Evolutionary conservation across 1,140 invertebrate genomes (phyloP), one percentile per base, ranked within the genome.

Genomic region (Psilanteris sp.): DNA sequence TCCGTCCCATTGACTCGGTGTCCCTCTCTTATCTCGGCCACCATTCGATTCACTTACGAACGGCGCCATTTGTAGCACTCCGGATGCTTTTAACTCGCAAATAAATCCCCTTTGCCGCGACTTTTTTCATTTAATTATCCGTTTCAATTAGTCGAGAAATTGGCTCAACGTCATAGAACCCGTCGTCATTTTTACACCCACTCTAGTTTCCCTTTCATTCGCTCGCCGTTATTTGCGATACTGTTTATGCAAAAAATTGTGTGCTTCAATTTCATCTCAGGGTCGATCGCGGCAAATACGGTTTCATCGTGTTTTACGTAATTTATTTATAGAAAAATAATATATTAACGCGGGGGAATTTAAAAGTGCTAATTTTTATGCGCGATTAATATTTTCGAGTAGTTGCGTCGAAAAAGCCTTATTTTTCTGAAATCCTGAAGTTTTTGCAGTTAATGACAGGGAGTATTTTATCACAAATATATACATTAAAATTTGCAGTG

Each of bases 41-140:
- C 8, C 46, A 67, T 59, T 68, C 55, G 62, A 75, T 68, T 75
- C 72, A 75, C 55, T 62, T 68, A 55, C 54, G 52, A 67, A 74
- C 50, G 41, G 11, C 46, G 43, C 50, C 54, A 54, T 73, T 75
- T 59, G 31, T 71, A 50, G 64, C 72, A 55, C 72, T 68, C 46
- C 44, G 37, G 54, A 59, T 68, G 39, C 55, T 68, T 67, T 74
- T 66, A 74, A 52, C 61, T 67, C 55, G 55, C 54, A 54, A 57
- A 72, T 50, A 64, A 72, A 57, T 64, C 57, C 50, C 50, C 24
- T 64, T 64, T 72, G 39, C 43, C 71, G 27, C 54, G 41, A 74
- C 37, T 66, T 67, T 66, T 74, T 74, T 61, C 43, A 67, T 39
- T 62, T 57, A 72, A 72, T 72, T 64, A 64, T 37, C 32, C 59